phyloP scores from a whole-genome alignment of 2,888 invertebrate genomes.

The Scaptomyza tumidula region DNA sequence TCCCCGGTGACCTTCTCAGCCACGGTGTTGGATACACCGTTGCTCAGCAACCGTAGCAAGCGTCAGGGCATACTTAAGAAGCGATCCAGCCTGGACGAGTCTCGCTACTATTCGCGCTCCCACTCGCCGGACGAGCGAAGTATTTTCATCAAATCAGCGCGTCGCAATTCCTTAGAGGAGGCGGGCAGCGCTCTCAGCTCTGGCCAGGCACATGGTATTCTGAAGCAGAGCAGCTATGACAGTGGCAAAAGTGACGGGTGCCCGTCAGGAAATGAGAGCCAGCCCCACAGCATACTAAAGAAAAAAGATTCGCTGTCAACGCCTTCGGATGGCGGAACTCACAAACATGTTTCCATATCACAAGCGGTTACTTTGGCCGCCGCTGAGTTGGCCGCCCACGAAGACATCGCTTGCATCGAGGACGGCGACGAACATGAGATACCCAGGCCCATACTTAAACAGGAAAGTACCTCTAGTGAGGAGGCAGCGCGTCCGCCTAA shows the following conservation, averaged over 20 bases:
- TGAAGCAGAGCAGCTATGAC: slow-evolving; percentile 91
- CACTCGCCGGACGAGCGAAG: slow-evolving; percentile 84
- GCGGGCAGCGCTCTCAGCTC: slow-evolving; percentile 56
- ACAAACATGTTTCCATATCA: slow-evolving; percentile 84
- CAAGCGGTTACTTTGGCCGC: slow-evolving; percentile 84
- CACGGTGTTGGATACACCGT: slow-evolving; percentile 88
- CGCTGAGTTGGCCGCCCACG: slow-evolving; percentile 84
- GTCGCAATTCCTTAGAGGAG: slow-evolving; percentile 84
- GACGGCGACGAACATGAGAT: slow-evolving; percentile 86
- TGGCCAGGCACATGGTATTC: slow-evolving; percentile 87
- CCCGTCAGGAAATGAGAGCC: slow-evolving; percentile 86
- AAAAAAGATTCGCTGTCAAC: slow-evolving; percentile 84
- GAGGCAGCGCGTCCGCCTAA: slow-evolving; percentile 86
- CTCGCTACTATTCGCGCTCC: slow-evolving; percentile 84
- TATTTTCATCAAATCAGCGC: slow-evolving; percentile 83
- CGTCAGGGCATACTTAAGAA: slow-evolving; percentile 93
- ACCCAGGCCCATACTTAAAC: slow-evolving; percentile 91
- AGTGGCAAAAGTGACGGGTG: slow-evolving; percentile 87
- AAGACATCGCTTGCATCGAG: slow-evolving; percentile 68
- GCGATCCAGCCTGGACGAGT: slow-evolving; percentile 92
- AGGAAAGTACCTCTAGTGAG: slow-evolving; percentile 87
- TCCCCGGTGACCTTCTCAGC: slow-evolving; percentile 93
- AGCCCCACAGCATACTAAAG: slow-evolving; percentile 91
- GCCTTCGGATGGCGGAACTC: slow-evolving; percentile 82
- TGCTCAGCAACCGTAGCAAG: slow-evolving; percentile 82